Base-by-base conservation (phyloP, 2,113 vertebrate genomes). In the Verasper variegatus region DNA sequence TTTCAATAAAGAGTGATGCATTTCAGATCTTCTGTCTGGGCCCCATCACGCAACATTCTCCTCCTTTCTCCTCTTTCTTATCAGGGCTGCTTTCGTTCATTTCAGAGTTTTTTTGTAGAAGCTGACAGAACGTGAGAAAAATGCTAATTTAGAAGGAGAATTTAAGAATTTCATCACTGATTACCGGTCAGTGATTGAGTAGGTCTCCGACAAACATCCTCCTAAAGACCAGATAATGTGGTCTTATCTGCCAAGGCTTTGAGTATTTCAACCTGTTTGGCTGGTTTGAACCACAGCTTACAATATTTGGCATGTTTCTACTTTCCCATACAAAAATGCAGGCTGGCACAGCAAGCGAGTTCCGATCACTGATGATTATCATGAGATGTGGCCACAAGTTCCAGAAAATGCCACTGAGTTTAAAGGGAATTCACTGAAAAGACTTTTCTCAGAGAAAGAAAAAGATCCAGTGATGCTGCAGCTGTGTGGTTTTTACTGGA, bases 161-260 rank as follows among this genome's bases (percentile, higher is more conserved):
- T 77, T 26, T 11, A 7, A 37, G 27, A 37, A 55, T 78, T 49
- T 85, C 69, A 21, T 49, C 47, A 24, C 83, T 62, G 73, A 61
- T 81, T 56, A 52, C 61, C 58, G 18, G 12, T 11, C 49, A 31
- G 45, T 40, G 60, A 68, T 20, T 59, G 76, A 72, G 26, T 3
- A 45, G 57, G 4, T 24, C 26, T 49, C 23, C 27, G 21, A 40
- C 62, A 81, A 71, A 81, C 40, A 52, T 54, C 49, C 68, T 76
- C 80, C 23, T 52, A 55, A 21, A 27, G 57, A 69, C 66, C 77
- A 89, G 85, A 85, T 58, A 67, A 42, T 71, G 74, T 61, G 12
- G 76, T 18, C 35, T 61, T 71, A 49, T 85, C 76, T 62, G 60
- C 0, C 14, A 10, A 57, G 47, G 65, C 0, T 0, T 9, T 12